Base-by-base conservation (phyloP, 2,888 invertebrate species). In the Oscheius sp. region DNA sequence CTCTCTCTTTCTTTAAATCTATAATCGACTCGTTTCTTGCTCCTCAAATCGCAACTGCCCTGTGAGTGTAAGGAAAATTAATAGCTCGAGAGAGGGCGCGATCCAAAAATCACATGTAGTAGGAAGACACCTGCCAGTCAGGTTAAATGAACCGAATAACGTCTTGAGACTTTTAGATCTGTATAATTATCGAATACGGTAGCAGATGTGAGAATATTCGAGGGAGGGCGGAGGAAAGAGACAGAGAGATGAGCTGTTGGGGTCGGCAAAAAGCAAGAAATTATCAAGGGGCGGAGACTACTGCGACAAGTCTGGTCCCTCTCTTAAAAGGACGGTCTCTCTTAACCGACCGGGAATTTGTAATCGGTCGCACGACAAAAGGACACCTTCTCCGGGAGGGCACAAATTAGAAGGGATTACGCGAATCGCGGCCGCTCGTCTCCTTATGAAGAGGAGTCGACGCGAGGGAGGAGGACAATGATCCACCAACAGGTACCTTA, bases 341-440 rank as follows among this genome's bases (percentile, higher is more conserved):
- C 35, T 35, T 9, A 35, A 35, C 35, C n/a, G n/a, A n/a, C 58
- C 27, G 58, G n/a, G 58, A 58, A 63, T 63, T 63, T 63, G 63
- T 63, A 63, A 63, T 63, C 63, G 63, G 63, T 45, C 45, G 45
- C 45, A 63, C 63, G 63, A 66, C 66, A 66, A 66, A 66, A 66
- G 66, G 66, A 66, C 66, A 66, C 52, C 52, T 66, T 52, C 27
- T 29, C 61, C 41, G 61, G 66, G 66, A 52, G 66, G 66, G 66
- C 66, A 66, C 66, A 66, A 66, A 66, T 66, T 66, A 66, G 66
- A 66, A 66, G 66, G 66, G 66, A 66, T 66, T 66, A 66, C 27
- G 66, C 66, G 49, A 49, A 52, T 29, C 52, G 66, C 25, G 35
- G 66, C 5, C 23, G 21, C 2, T 49, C 18, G 49, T 49, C 49